These are phyloP conservation scores for Aphaenogaster floridana DNA, from an alignment of 1,140 invertebrate species.

Conservation along the genomic window DNA sequence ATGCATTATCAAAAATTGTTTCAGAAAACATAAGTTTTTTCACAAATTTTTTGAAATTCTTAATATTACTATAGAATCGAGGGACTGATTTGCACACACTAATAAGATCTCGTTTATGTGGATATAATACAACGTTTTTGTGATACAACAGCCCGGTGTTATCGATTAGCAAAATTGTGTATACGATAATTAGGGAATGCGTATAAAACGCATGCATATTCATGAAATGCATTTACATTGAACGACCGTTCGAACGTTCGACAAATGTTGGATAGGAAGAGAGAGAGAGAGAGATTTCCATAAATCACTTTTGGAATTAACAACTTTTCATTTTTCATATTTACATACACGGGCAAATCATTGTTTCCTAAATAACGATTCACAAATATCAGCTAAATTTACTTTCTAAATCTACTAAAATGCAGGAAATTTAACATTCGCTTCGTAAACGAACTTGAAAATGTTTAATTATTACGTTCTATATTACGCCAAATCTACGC, in stretches of 20 bases:
- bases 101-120: constrained; percentile 41
- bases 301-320: constrained; percentile 40
- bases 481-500: neutral
- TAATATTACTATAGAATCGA: neutral
- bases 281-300: constrained; percentile 10
- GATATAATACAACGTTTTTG: constrained; percentile 59
- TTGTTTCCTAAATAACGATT: constrained; percentile 6
- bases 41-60: neutral
- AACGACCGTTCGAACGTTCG: constrained; percentile 28
- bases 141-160: constrained; percentile 44
- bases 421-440: neutral
- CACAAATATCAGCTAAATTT: constrained; percentile 1
- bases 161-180: constrained; percentile 64
- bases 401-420: neutral
- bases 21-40: neutral
- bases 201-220: constrained; percentile 58
- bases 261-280: neutral
- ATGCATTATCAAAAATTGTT: neutral
- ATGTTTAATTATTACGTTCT: neutral
- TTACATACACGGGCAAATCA: constrained; percentile 2
- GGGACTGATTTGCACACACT: constrained; percentile 46
- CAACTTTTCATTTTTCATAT: constrained; percentile 39
- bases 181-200: constrained; percentile 61
- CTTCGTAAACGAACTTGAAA: neutral
- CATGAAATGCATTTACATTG: constrained; percentile 54